Evolutionary conservation across 2,888 invertebrate genomes (phyloP).

Genomic region (Odontocolon sp.): DNA sequence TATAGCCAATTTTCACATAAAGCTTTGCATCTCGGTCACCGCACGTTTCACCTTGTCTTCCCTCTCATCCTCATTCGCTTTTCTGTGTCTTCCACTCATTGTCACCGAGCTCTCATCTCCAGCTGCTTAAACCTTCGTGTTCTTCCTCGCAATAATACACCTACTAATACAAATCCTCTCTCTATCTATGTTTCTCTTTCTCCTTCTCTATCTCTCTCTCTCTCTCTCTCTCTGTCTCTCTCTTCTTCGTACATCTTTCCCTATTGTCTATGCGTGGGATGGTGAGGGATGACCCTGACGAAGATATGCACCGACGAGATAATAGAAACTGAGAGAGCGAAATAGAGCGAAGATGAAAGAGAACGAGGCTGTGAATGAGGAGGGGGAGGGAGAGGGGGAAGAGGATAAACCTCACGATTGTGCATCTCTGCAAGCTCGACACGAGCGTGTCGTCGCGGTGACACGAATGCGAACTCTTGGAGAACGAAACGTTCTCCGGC

Average conservation of each 20-base stretch:
- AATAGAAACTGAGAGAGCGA: conserved; percentile 25
- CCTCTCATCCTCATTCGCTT: background rate
- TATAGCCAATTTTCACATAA: background rate
- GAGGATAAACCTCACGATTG: background rate
- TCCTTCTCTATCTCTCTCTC: background rate
- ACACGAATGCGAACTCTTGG: conserved; percentile 23
- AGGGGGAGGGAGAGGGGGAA: background rate
- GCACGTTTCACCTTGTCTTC: conserved; percentile 16
- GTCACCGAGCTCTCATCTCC: conserved; percentile 42
- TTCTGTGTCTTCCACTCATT: conserved; percentile 35
- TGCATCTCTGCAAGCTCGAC: too few species aligned
- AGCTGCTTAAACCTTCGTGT: conserved; percentile 39
- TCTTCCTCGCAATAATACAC: conserved; percentile 43
- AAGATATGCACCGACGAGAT: conserved; percentile 37
- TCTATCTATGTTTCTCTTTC: background rate
- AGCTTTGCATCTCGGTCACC: conserved; percentile 29
- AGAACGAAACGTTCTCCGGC: conserved; percentile 39
- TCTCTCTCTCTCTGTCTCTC: background rate
- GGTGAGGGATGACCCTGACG: conserved; percentile 41
- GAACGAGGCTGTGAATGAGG: background rate
- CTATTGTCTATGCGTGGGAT: conserved; percentile 34
- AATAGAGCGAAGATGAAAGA: background rate
- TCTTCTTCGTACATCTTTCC: conserved; percentile 13
- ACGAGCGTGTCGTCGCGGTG: conserved; percentile 35
- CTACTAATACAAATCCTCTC: conserved; percentile 43